Evolutionary conservation across 2,797 vertebrate genomes (phyloP).

Genomic region (Ptychadena robeensis): DNA sequence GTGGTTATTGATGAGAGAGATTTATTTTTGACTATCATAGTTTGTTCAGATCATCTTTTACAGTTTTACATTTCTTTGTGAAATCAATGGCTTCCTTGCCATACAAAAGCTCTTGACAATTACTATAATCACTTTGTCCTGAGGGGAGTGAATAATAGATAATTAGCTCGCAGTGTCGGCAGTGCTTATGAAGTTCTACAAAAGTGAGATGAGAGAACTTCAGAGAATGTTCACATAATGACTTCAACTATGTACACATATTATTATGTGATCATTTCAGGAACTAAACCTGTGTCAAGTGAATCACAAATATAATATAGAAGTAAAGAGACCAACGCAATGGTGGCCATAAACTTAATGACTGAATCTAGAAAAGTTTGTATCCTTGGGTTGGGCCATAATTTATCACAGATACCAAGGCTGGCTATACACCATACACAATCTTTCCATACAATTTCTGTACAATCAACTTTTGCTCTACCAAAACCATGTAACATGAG

Average conservation of each 20-base stretch:
- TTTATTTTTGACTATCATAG: conserved; percentile 32
- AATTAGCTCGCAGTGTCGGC: conserved; percentile 64
- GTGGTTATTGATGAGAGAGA: conserved; percentile 34
- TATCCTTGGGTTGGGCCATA: too few species aligned
- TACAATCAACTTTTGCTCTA: too few species aligned
- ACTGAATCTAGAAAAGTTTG: too few species aligned
- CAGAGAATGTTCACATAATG: background rate
- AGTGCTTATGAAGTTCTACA: conserved; percentile 12
- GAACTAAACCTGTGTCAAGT: background rate
- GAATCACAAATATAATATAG: background rate
- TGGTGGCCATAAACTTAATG: too few species aligned
- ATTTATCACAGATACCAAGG: too few species aligned
- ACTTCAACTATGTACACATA: background rate
- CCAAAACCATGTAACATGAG: too few species aligned
- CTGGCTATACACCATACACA: too few species aligned
- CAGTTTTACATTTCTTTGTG: conserved; percentile 2
- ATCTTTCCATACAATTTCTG: too few species aligned
- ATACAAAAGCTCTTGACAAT: conserved; percentile 43
- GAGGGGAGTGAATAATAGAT: conserved; percentile 32
- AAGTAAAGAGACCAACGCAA: background rate
- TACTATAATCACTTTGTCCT: conserved; percentile 59
- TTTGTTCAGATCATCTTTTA: conserved; percentile 13
- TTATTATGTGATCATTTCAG: conserved; percentile 7
- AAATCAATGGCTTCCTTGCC: conserved; percentile 26
- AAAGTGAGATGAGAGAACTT: conserved; percentile 18